Base-by-base conservation (phyloP, 2,797 vertebrate species). In the Lutjanus campechanus region DNA sequence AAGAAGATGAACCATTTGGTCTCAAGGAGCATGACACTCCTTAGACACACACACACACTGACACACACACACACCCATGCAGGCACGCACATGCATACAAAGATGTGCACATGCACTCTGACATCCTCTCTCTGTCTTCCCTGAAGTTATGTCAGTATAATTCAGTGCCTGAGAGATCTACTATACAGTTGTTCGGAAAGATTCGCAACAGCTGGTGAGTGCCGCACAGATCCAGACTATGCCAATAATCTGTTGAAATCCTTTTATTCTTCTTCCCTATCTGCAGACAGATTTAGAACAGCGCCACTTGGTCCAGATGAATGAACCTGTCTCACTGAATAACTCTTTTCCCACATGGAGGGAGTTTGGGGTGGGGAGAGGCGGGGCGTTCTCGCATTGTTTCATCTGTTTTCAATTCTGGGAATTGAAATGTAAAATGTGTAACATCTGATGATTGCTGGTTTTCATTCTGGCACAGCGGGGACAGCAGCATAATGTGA, bases 201-300 rank as follows among this genome's bases (percentile, higher is more conserved):
- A 88, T 87, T 89, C 36, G 64, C 63, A 90, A 87, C 92, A 95
- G 93, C 93, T 93, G 93, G 86, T 86, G 76, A 90, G 77, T 64
- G 76, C 67, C 17, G 56, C 88, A 85, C 88, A 93, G 90, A 94
- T 91, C 86, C 77, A 81, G 83, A 84, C 81, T 82, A 83, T 80
- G 83, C 83, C 88, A 91, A 85, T 94, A 95, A 95, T 94, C 91
- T 93, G 80, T 86, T 89, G 68, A 90, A 93, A 94, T 91, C 88
- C 79, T 72, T 92, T 90, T 85, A 81, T 92, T 93, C 86, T 91
- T 86, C 77, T 81, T 77, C 40, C 85, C 76, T 90, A 88, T 93
- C 86, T 81, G 85, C 83, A 90, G 88, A 94, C 93, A 92, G 84
- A 94, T 93, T 94, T 91, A 91, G 91, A 88, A 88, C 85, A 86